phyloP scores from a whole-genome alignment of 1,140 invertebrate species.

The Lutraria rhynchaena region DNA sequence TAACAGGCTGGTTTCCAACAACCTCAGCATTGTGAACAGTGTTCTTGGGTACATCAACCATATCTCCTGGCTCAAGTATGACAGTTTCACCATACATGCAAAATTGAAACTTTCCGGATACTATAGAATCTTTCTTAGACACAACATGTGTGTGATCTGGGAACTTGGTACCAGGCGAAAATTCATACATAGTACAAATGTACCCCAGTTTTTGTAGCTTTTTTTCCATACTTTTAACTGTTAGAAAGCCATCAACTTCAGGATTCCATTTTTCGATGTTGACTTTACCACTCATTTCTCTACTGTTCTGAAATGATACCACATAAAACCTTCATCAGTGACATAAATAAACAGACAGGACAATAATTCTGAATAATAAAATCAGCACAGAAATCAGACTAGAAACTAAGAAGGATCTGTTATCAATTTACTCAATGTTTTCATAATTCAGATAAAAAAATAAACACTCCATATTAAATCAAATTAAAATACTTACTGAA shows the following conservation, averaged over 20 bases:
- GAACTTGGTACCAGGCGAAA: constrained; percentile 76
- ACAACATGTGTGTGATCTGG: constrained; percentile 77
- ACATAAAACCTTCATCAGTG: too few relatives aligned
- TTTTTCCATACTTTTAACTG: constrained; percentile 71
- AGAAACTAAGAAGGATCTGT: too few relatives aligned
- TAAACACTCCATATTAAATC: too few relatives aligned
- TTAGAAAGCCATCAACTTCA: constrained; percentile 71
- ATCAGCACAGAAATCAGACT: too few relatives aligned
- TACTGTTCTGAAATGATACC: too few relatives aligned
- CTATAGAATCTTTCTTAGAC: constrained; percentile 78
- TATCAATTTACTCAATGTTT: too few relatives aligned
- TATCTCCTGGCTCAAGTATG: constrained; percentile 78
- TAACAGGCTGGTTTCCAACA: constrained; percentile 72
- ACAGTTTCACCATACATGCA: constrained; percentile 77
- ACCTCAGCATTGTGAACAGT: constrained; percentile 77
- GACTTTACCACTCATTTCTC: too few relatives aligned
- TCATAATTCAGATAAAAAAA: too few relatives aligned
- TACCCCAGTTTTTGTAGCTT: constrained; percentile 77
- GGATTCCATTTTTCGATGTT: constrained; percentile 77
- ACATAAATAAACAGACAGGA: too few relatives aligned
- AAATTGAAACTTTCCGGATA: constrained; percentile 74
- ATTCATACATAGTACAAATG: constrained; percentile 70
- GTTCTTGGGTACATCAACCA: constrained; percentile 77
- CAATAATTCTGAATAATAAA: too few relatives aligned
- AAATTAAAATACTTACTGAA: too few relatives aligned